phyloP scores from a whole-genome alignment of 2,113 vertebrate genomes.

The Macheiramphus alcinus region DNA sequence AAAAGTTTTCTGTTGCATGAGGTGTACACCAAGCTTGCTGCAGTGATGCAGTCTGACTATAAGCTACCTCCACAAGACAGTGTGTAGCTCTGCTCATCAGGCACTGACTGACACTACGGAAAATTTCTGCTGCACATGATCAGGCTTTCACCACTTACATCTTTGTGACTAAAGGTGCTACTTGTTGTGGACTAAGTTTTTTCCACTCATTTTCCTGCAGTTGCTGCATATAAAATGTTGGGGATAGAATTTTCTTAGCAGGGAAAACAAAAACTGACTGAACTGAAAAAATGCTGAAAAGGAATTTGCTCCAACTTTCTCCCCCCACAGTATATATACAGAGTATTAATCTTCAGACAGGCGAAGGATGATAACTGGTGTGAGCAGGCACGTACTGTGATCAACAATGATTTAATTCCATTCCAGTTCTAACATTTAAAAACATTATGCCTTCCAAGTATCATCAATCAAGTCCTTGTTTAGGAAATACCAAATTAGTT shows the following conservation, averaged over 20 bases:
- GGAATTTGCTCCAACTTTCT: constrained; percentile 28
- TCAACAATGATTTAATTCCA: constrained; percentile 16
- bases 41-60: neutral
- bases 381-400: constrained; percentile 19
- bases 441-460: constrained; percentile 45
- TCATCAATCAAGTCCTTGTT: constrained; percentile 45
- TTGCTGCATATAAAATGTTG: neutral
- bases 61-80: neutral
- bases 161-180: neutral
- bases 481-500: constrained; percentile 50
- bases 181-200: neutral
- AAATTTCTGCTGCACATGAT: neutral
- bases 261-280: neutral
- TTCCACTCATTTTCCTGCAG: neutral
- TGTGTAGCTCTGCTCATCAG: neutral
- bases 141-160: neutral
- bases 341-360: constrained; percentile 46
- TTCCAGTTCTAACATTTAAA: constrained; percentile 32
- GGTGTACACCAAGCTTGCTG: neutral
- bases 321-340: neutral
- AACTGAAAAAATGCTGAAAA: constrained; percentile 26
- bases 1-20: neutral
- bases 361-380: constrained; percentile 17
- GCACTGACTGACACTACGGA: neutral
- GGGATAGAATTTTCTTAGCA: neutral